A percentile compares a stretch with the other conserved stretches of the same genome.
These are phyloP conservation scores for Microcebus jonahi DNA, from an alignment of 2,113 vertebrate species.

Conservation along the genomic window DNA sequence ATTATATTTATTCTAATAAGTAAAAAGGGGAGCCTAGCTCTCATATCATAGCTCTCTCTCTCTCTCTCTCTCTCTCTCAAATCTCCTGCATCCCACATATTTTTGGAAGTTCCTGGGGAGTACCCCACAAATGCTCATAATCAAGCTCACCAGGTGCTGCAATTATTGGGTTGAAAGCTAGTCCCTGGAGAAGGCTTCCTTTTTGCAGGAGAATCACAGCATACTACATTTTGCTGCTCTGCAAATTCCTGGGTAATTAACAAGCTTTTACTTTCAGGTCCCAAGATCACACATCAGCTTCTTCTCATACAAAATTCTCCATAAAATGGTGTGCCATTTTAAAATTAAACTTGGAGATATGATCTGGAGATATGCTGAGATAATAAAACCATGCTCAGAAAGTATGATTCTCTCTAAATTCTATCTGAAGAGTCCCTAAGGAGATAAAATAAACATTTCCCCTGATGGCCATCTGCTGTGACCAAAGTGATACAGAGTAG, in stretches of 20 bases:
- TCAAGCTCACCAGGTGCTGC: accelerated
- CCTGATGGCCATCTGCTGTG: not conserved
- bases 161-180: not conserved
- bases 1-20: not conserved
- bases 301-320: not conserved
- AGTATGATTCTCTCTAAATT: not conserved
- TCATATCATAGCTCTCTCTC: not conserved
- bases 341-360: not conserved
- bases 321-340: not conserved
- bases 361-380: not conserved
- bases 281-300: not conserved
- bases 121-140: not conserved
- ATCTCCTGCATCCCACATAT: not conserved
- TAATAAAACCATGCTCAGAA: not conserved
- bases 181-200: accelerated
- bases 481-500: not conserved
- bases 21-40: not conserved
- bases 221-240: not conserved
- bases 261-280: not conserved
- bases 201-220: not conserved
- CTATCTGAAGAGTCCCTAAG: not conserved
- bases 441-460: not conserved
- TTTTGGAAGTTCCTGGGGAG: not conserved
- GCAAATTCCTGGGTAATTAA: not conserved
- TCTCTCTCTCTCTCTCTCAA: not conserved